Evolutionary conservation across 1,140 invertebrate genomes (phyloP).

Genomic region (Drosophila subpulchrella): DNA sequence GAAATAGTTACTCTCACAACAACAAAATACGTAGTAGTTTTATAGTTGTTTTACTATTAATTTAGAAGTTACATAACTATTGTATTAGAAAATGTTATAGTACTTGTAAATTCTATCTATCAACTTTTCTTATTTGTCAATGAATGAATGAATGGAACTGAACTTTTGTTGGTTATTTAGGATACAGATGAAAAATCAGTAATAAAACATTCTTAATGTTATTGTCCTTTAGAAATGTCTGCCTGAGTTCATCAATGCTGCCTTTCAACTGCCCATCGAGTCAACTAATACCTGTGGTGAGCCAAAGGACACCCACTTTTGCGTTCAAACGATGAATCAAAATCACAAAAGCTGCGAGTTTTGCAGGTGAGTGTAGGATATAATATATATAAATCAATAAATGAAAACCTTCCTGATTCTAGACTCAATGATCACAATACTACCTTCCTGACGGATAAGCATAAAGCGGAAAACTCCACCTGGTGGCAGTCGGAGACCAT

Average conservation of each 20-base stretch:
- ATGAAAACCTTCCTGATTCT: too few species aligned
- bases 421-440: slow-evolving; percentile 76
- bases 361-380: slow-evolving; percentile 74
- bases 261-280: slow-evolving; percentile 94
- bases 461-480: slow-evolving; percentile 94
- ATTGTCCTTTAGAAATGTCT: slow-evolving; percentile 89
- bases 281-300: slow-evolving; percentile 98
- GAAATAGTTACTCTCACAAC: too few species aligned
- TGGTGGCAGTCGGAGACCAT: slow-evolving; percentile 99
- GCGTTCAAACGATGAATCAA: slow-evolving; percentile 92
- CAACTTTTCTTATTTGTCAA: too few species aligned
- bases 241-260: slow-evolving; percentile 98
- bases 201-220: background rate
- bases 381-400: background rate
- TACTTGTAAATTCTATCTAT: too few species aligned
- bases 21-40: too few species aligned
- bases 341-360: slow-evolving; percentile 86
- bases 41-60: too few species aligned
- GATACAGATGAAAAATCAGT: too few species aligned
- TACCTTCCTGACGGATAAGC: slow-evolving; percentile 94
- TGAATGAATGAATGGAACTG: too few species aligned
- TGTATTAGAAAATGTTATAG: too few species aligned
- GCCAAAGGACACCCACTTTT: slow-evolving; percentile 91
- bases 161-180: too few species aligned
- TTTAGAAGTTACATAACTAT: too few species aligned